A percentile compares a stretch with the other conserved stretches of the same genome.
These are phyloP conservation scores for Buathra laborator DNA, from an alignment of 2,888 invertebrate genomes.

Conservation along the genomic window DNA sequence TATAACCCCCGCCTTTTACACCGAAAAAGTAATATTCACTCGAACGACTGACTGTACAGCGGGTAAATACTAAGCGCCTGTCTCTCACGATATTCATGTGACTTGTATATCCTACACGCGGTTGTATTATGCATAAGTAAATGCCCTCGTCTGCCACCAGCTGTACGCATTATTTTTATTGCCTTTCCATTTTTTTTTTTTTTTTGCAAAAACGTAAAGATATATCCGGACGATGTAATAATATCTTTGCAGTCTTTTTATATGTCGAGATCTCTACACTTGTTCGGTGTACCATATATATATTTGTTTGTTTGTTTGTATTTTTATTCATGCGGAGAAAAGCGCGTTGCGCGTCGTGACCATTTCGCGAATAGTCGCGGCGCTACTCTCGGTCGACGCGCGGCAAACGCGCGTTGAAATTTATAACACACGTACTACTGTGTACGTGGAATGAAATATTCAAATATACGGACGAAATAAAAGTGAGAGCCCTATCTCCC, in stretches of 20 bases:
- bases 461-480: constrained; percentile 67
- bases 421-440: constrained; percentile 73
- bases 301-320: neutral
- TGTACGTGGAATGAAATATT: constrained; percentile 75
- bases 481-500: constrained; percentile 51
- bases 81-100: constrained; percentile 11
- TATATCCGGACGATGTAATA: neutral
- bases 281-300: neutral
- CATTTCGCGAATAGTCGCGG: constrained; percentile 60
- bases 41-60: constrained; percentile 1
- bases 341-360: constrained; percentile 28
- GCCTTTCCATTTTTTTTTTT: neutral
- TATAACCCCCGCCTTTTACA: constrained; percentile 15
- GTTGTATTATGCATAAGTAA: constrained; percentile 29
- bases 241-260: neutral
- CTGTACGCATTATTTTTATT: constrained; percentile 40
- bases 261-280: neutral
- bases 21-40: constrained; percentile 43
- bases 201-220: constrained; percentile 1
- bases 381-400: constrained; percentile 17
- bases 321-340: constrained; percentile 51
- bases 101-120: neutral
- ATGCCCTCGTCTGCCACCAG: constrained; percentile 3
- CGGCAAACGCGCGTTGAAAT: constrained; percentile 69
- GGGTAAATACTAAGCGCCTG: neutral